These are phyloP conservation scores for Okamejei kenojei DNA, from an alignment of 2,797 vertebrate species.

Conservation along the genomic window DNA sequence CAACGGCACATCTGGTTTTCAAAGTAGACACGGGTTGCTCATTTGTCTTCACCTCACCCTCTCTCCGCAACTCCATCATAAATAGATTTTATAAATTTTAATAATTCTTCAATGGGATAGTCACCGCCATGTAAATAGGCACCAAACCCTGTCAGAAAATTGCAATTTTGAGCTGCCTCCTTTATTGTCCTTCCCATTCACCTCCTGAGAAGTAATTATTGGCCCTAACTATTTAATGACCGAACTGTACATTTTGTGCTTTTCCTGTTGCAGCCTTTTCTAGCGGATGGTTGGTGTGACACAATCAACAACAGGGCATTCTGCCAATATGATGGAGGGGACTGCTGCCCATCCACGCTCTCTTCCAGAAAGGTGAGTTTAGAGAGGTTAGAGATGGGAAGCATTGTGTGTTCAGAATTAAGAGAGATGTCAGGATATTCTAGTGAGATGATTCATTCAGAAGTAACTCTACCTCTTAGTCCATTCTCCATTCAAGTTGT, in stretches of 20 bases:
- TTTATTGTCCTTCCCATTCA: no score
- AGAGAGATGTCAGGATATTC: not conserved
- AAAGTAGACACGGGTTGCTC: not conserved
- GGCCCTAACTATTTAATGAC: not conserved
- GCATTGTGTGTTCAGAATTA: not conserved
- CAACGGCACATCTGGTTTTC: not conserved
- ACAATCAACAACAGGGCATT: constrained; percentile 94
- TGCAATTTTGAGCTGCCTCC: not conserved
- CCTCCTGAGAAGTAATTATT: not conserved
- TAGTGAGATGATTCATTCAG: not conserved
- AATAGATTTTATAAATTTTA: not conserved
- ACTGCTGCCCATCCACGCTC: constrained; percentile 93
- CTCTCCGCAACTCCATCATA: no score
- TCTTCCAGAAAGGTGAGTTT: constrained; percentile 83
- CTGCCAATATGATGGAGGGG: constrained; percentile 91
- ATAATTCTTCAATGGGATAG: not conserved
- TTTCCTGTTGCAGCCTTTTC: constrained; percentile 72
- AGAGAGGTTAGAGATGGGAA: not conserved
- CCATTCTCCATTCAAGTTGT: not conserved
- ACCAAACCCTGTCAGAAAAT: not conserved
- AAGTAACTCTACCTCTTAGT: not conserved
- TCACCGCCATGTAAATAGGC: not conserved
- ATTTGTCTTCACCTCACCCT: not conserved
- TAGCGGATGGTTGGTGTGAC: constrained; percentile 93
- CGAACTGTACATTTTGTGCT: not conserved